Conservation (phyloP, 1,140 invertebrate species). For the Trichoplusia ni region DNA sequence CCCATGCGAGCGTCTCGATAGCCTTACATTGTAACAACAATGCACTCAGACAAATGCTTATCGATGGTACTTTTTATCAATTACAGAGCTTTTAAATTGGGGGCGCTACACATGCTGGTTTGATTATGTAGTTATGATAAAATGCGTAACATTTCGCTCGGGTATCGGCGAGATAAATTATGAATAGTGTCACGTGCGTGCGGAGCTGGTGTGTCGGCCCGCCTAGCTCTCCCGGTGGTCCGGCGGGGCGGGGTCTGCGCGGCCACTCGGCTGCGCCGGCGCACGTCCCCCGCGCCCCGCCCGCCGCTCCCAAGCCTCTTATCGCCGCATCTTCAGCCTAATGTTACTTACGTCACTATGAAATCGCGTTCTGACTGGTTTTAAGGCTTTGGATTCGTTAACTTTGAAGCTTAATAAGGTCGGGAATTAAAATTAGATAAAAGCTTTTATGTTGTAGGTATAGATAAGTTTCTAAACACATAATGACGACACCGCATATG, state of each 20-base stretch:
- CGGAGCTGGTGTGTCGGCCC: slow-evolving; percentile 50
- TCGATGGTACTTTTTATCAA: not conserved
- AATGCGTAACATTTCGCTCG: slow-evolving; percentile 8
- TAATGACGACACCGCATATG: not conserved
- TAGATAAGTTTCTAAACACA: not conserved
- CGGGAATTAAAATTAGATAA: slow-evolving; percentile 22
- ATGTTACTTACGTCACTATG: slow-evolving; percentile 67
- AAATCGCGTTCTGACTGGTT: slow-evolving; percentile 60
- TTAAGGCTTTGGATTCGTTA: slow-evolving; percentile 59
- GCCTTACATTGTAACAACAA: slow-evolving; percentile 44
- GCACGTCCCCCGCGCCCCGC: slow-evolving; percentile 49
- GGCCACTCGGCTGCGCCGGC: slow-evolving; percentile 64
- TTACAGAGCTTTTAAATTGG: not conserved
- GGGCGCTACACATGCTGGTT: slow-evolving; percentile 3
- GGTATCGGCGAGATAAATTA: slow-evolving; percentile 53
- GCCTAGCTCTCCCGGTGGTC: slow-evolving; percentile 77
- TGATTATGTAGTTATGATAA: no score
- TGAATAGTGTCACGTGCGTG: slow-evolving; percentile 64
- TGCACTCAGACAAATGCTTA: slow-evolving; percentile 9
- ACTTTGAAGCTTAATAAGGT: slow-evolving; percentile 19
- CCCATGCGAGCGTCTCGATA: slow-evolving; percentile 38
- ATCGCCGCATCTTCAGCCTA: slow-evolving; percentile 73
- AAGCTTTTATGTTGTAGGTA: not conserved
- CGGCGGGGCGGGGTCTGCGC: slow-evolving; percentile 73
- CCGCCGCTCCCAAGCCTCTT: slow-evolving; percentile 56